Evolutionary conservation across 92 coral and sea anemone species (phyloP).

Genomic region (Ricordea florida): DNA sequence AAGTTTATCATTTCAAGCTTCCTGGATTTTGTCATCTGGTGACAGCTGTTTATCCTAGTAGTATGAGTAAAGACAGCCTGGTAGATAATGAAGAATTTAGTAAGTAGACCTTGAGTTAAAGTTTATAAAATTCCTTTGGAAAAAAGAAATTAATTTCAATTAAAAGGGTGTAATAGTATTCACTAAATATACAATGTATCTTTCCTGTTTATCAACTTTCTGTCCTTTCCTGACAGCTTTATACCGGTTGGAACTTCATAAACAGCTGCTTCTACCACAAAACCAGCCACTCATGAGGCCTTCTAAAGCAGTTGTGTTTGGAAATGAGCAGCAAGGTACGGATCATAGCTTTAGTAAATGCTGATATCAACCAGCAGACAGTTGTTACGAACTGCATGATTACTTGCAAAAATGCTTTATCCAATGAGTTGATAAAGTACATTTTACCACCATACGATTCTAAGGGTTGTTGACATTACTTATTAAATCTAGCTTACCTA

Average conservation of each 20-base stretch:
- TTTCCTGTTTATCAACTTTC: neutral
- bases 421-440: too few species aligned
- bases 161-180: too few species aligned
- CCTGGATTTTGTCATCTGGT: constrained; percentile 79
- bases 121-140: neutral
- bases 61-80: constrained; percentile 24
- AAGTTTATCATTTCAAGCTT: constrained; percentile 86
- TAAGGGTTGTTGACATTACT: too few species aligned
- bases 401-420: too few species aligned
- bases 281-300: constrained; percentile 86
- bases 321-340: constrained; percentile 77
- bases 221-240: constrained; percentile 40
- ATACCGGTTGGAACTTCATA: constrained; percentile 72
- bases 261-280: constrained; percentile 69
- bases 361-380: too few species aligned
- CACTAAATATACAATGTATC: too few species aligned
- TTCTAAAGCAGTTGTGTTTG: constrained; percentile 75
- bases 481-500: too few species aligned
- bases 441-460: too few species aligned
- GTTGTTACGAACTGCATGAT: too few species aligned
- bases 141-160: too few species aligned
- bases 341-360: neutral
- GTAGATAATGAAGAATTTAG: constrained; percentile 70
- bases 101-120: constrained; percentile 19
- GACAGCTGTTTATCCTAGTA: constrained; percentile 76